phyloP scores from a whole-genome alignment of 2,797 vertebrate genomes.

The Nothura maculosa region DNA sequence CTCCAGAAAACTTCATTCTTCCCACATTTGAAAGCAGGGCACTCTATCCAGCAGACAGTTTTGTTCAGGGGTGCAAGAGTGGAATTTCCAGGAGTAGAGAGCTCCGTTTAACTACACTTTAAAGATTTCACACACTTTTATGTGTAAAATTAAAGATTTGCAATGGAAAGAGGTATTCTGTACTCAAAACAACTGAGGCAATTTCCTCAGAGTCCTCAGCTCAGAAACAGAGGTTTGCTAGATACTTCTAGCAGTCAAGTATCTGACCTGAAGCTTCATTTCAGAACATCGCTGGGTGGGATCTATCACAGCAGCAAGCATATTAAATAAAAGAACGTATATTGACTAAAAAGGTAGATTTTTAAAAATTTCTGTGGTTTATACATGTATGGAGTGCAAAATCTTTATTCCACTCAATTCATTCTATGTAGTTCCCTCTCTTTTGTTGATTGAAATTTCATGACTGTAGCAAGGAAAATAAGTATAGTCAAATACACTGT shows the following conservation, averaged over 20 bases:
- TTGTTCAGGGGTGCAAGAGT: background rate
- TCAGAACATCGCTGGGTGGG: background rate
- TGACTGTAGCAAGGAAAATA: constrained; percentile 52
- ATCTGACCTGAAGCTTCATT: background rate
- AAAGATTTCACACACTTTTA: background rate
- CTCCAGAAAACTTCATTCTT: background rate
- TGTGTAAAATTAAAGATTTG: background rate
- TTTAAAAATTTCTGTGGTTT: background rate
- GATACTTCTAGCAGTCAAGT: background rate
- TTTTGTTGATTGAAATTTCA: constrained; percentile 28
- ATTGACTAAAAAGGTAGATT: background rate
- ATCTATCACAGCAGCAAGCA: background rate
- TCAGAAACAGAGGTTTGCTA: background rate
- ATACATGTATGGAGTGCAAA: constrained; percentile 17
- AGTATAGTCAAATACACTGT: background rate
- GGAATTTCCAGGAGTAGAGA: background rate
- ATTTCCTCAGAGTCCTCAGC: background rate
- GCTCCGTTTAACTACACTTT: background rate
- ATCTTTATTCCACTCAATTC: constrained; percentile 40
- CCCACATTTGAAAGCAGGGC: background rate
- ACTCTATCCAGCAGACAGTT: background rate
- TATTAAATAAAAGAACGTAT: background rate
- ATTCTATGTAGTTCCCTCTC: constrained; percentile 30
- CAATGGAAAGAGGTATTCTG: background rate
- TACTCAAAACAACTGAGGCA: background rate